Conservation (phyloP, 1,140 invertebrate species). For the Drosophila tristis region DNA sequence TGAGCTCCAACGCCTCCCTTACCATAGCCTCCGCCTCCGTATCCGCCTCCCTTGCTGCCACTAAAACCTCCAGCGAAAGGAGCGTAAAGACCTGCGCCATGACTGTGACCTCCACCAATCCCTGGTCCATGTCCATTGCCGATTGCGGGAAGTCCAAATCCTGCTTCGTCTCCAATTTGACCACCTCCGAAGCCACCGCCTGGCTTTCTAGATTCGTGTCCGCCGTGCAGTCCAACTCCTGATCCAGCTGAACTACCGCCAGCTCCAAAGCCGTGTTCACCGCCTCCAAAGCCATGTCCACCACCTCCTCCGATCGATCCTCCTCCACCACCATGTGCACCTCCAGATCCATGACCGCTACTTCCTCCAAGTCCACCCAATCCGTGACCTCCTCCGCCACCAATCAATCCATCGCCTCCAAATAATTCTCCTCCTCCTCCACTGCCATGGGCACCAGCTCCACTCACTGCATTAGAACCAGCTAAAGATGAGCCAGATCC, state of each 20-base stretch:
- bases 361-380: conserved; percentile 14
- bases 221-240: conserved; percentile 20
- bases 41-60: conserved; percentile 32
- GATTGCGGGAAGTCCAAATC: conserved; percentile 5
- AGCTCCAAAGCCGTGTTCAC: neutral
- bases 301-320: conserved; percentile 22
- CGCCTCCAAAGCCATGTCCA: conserved; percentile 18
- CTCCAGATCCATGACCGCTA: conserved; percentile 3
- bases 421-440: conserved; percentile 1
- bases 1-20: conserved; percentile 21
- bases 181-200: conserved; percentile 22
- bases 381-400: conserved; percentile 20
- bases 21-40: conserved; percentile 18
- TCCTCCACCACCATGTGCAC: neutral
- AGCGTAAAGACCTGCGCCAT: conserved; percentile 6
- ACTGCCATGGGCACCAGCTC: conserved; percentile 24
- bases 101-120: conserved; percentile 14
- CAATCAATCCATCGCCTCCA: conserved; percentile 13
- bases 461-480: conserved; percentile 5
- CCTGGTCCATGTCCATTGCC: conserved; percentile 13
- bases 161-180: neutral
- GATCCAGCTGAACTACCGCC: neutral
- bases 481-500: conserved; percentile 12
- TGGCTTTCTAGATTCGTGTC: conserved; percentile 15
- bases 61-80: conserved; percentile 20